A percentile compares a stretch with the other conserved stretches of the same genome.
These are phyloP conservation scores for Cephus rjabovi DNA, from an alignment of 2,888 invertebrate species.

Conservation along the genomic window DNA sequence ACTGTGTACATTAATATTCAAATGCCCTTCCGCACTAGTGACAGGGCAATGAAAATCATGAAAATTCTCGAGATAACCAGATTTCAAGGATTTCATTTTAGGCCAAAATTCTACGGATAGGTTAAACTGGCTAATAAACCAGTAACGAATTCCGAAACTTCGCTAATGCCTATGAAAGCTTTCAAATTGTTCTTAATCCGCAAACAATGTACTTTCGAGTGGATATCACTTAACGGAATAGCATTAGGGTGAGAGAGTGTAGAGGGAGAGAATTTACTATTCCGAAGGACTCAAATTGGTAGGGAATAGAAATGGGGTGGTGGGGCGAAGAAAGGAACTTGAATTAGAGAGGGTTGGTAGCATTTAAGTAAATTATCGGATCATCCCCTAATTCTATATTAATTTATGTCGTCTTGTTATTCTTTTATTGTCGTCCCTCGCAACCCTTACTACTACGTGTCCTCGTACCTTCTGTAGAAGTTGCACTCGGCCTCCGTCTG, in stretches of 20 bases:
- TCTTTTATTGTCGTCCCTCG: conserved; percentile 10
- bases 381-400: conserved; percentile 4
- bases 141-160: too few species aligned
- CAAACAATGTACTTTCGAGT: conserved; percentile 7
- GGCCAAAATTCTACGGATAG: too few species aligned
- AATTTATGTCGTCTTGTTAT: neutral
- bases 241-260: neutral
- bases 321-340: too few species aligned
- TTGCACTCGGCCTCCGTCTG: too few species aligned
- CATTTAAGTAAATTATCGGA: conserved; percentile 14
- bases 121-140: too few species aligned
- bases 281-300: too few species aligned
- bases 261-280: neutral
- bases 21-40: too few species aligned
- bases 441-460: neutral
- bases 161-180: neutral
- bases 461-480: neutral
- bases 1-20: too few species aligned
- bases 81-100: too few species aligned
- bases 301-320: too few species aligned
- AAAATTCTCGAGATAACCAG: too few species aligned
- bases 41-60: too few species aligned
- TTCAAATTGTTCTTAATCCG: conserved; percentile 5
- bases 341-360: neutral
- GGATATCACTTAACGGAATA: conserved; percentile 1